Evolutionary conservation across 2,888 invertebrate species (phyloP).

Genomic region (Pyralis farinalis): DNA sequence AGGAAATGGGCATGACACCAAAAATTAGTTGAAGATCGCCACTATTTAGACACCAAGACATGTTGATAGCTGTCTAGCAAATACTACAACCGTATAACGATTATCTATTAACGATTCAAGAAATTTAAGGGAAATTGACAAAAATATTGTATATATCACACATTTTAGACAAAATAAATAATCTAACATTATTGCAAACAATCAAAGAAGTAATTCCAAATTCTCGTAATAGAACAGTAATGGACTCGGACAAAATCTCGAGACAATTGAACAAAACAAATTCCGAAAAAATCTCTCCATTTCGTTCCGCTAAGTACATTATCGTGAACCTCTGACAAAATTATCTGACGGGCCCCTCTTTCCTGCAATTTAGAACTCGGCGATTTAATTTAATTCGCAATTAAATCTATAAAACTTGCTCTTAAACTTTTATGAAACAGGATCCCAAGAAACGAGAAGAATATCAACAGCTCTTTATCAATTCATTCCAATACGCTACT

Average conservation of each 20-base stretch:
- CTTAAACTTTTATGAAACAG: neutral
- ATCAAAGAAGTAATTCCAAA: neutral
- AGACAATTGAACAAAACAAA: slow-evolving; percentile 2
- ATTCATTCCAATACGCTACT: slow-evolving; percentile 1
- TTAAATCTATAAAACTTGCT: slow-evolving; percentile 2
- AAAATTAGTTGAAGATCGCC: too few species aligned
- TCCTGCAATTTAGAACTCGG: slow-evolving; percentile 5
- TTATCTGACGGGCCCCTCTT: neutral
- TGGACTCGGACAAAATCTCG: neutral
- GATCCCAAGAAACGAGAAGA: neutral
- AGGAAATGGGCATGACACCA: too few species aligned
- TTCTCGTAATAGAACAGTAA: neutral
- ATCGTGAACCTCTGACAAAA: slow-evolving; percentile 3
- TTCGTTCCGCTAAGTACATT: slow-evolving; percentile 5
- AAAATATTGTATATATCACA: too few species aligned
- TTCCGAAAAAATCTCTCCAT: slow-evolving; percentile 3
- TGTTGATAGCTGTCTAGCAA: too few species aligned
- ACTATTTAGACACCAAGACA: too few species aligned
- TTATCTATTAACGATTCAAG: too few species aligned
- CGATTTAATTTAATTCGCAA: slow-evolving; percentile 2
- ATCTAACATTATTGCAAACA: neutral
- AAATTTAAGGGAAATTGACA: too few species aligned
- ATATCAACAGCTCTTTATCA: slow-evolving; percentile 2
- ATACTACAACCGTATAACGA: too few species aligned
- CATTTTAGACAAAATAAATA: too few species aligned